Evolutionary conservation across 2,113 vertebrate genomes (phyloP).

Genomic region (Syngnathus floridae): DNA sequence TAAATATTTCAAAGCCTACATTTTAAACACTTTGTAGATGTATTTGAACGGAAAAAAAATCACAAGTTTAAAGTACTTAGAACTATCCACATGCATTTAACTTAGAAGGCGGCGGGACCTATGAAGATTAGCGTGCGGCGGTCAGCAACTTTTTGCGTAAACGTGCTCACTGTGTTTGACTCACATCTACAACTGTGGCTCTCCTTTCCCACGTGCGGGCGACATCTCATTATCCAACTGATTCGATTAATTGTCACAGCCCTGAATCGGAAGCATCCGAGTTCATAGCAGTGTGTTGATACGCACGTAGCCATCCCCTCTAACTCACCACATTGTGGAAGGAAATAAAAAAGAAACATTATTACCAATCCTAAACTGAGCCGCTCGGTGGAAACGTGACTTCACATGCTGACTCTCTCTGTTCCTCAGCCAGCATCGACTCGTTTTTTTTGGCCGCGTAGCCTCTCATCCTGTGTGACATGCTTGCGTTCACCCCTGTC

Average conservation of each 20-base stretch:
- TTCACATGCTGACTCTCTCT: slow-evolving; percentile 4
- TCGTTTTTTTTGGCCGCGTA: slow-evolving; percentile 8
- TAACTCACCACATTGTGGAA: background rate
- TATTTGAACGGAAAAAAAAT: background rate
- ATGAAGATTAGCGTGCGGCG: no score
- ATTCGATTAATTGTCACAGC: background rate
- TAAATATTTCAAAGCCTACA: background rate
- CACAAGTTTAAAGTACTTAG: background rate
- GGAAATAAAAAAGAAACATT: background rate
- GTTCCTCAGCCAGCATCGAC: slow-evolving; percentile 11
- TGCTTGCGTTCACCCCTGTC: slow-evolving; percentile 15
- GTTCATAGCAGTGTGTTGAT: background rate
- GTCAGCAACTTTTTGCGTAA: no score
- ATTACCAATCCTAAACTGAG: background rate
- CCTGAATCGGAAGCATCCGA: no score
- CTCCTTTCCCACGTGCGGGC: no score
- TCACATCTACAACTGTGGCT: background rate
- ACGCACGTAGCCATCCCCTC: background rate
- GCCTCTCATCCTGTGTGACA: slow-evolving; percentile 17
- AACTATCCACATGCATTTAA: no score
- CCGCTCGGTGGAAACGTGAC: background rate
- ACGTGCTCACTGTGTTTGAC: no score
- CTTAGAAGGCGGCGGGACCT: no score
- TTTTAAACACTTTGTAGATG: background rate
- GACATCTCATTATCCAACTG: background rate